phyloP scores from a whole-genome alignment of 1,140 invertebrate genomes.

The Lepeophtheirus salmonis region DNA sequence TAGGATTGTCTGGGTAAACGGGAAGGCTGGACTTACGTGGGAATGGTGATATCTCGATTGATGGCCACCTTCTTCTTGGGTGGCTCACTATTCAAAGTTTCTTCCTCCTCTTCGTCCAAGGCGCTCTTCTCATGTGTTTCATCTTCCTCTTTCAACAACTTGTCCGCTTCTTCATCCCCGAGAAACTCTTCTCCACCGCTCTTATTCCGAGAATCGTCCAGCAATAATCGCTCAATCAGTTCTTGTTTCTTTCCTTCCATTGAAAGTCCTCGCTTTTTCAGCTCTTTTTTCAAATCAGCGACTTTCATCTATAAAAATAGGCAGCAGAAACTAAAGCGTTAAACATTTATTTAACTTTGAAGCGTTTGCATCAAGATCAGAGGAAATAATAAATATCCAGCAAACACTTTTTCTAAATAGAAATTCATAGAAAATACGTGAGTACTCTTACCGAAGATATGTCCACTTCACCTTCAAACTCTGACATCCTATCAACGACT shows the following conservation, averaged over 20 bases:
- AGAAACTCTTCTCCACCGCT: not conserved
- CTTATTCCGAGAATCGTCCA: constrained; percentile 1
- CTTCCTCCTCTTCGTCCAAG: not conserved
- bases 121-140: not conserved
- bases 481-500: too few species aligned
- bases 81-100: not conserved
- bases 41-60: not conserved
- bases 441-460: not conserved
- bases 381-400: too few species aligned
- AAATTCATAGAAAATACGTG: not conserved
- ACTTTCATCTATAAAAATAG: constrained; percentile 15
- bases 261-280: constrained; percentile 1
- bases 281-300: constrained; percentile 15
- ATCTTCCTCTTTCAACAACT: not conserved
- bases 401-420: too few species aligned
- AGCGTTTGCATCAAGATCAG: too few species aligned
- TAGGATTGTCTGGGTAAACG: not conserved
- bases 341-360: too few species aligned
- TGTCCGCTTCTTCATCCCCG: not conserved
- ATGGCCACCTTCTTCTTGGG: constrained; percentile 12
- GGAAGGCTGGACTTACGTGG: not conserved
- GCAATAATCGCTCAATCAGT: constrained; percentile 10
- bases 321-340: not conserved
- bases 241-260: constrained; percentile 12
- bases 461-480: not conserved